Conservation (phyloP, 2,888 invertebrate genomes). For the Papilio elwesi region DNA sequence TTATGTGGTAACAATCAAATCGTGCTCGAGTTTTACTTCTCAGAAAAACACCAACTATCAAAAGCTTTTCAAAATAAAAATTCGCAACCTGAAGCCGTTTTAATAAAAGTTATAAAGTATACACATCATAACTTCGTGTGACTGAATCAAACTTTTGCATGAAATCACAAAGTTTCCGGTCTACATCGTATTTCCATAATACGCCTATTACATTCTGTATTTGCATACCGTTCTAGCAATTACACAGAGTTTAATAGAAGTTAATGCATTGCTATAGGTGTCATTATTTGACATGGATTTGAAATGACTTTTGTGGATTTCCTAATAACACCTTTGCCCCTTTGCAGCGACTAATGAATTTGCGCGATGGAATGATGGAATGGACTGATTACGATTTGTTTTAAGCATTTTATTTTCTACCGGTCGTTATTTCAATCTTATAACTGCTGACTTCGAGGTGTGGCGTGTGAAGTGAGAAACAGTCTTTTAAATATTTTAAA, state of each 20-base stretch:
- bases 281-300: slow-evolving; percentile 29
- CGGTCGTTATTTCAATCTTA: no score
- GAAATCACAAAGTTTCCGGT: slow-evolving; percentile 53
- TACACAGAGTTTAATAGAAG: slow-evolving; percentile 39
- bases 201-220: slow-evolving; percentile 53
- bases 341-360: slow-evolving; percentile 9
- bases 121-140: slow-evolving; percentile 2
- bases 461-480: no score
- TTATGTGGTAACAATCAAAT: no score
- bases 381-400: background rate
- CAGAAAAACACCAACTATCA: no score
- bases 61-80: no score
- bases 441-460: no score
- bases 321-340: slow-evolving; percentile 27
- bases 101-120: no score
- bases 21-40: no score
- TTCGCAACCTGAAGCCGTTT: no score
- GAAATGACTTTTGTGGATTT: slow-evolving; percentile 26
- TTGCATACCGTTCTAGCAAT: slow-evolving; percentile 56
- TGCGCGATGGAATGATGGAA: background rate
- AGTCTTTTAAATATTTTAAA: no score
- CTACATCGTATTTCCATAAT: slow-evolving; percentile 61
- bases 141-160: slow-evolving; percentile 32
- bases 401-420: background rate
- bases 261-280: slow-evolving; percentile 34